Base-by-base conservation (phyloP, 2,113 vertebrate species). In the Nothocercus nigrocapillus region DNA sequence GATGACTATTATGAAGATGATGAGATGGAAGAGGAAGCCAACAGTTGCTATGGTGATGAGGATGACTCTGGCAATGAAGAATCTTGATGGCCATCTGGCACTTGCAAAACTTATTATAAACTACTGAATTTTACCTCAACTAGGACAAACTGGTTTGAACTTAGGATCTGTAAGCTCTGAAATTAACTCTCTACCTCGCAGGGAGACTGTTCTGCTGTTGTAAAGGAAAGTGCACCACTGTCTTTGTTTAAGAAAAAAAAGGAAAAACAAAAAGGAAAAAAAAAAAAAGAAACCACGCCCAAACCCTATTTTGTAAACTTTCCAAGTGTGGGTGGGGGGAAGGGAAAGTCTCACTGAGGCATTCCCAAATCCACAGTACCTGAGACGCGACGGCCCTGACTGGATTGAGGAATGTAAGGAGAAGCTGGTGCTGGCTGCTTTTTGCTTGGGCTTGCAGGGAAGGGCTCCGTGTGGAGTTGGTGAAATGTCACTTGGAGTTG, bases 1-100 rank as follows among this genome's bases (percentile, higher is more conserved):
- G 99, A 99, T 1, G 98, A 99, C 96, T 99, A 99, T 96, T 99
- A 99, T 0, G 99, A 99, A 51, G 99, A 99, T 27, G 98, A 98
- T 22, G 98, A 98, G 68, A 98, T 98, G 25, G 99, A 98, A 1
- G 99, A 98, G 14, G 99, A 98, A 76, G 98, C 98, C 28, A 97
- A 98, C 58, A 99, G 98, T 95, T 98, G 98, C 97, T 99, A 98
- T 0, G 98, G 98, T 69, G 98, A 99, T 27, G 98, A 98, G 2
- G 98, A 99, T 9, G 99, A 99, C 98, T 99, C 99, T 0, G 99
- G 99, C 94, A 98, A 98, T 0, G 99, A 99, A 97, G 99, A 99
- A 93, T 99, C 98, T 91, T 99, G 99, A 99, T 98, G 34, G 62
- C 81, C 28, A 34, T 62, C 69, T 66, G 70, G 32, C 45, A 9